These are phyloP conservation scores for Magallana nippona DNA, from an alignment of 2,888 invertebrate species.

Conservation along the genomic window DNA sequence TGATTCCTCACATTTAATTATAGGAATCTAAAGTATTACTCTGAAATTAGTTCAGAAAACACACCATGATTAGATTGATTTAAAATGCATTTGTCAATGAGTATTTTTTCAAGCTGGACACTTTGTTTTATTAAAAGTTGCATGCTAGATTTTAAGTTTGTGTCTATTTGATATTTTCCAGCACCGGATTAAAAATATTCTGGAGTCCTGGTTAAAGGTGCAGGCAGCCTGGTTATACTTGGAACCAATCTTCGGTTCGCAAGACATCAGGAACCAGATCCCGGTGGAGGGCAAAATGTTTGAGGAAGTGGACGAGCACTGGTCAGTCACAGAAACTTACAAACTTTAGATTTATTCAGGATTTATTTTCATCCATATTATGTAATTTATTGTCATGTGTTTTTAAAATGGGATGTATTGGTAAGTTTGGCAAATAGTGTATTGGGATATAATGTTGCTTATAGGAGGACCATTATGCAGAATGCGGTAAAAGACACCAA, in stretches of 20 bases:
- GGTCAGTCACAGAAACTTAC: constrained; percentile 63
- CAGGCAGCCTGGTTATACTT: constrained; percentile 80
- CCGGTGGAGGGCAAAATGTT: constrained; percentile 79
- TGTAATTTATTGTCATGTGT: not conserved
- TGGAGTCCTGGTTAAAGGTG: constrained; percentile 79
- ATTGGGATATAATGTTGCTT: constrained; percentile 21
- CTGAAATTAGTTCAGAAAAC: too few relatives aligned
- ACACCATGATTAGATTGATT: too few relatives aligned
- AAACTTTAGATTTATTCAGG: not conserved
- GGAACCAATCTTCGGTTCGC: constrained; percentile 79
- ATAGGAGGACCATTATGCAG: constrained; percentile 77
- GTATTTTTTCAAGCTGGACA: too few relatives aligned
- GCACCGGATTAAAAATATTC: constrained; percentile 77
- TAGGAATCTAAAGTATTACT: too few relatives aligned
- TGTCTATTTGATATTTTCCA: constrained; percentile 53
- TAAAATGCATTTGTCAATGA: too few relatives aligned
- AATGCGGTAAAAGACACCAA: constrained; percentile 75
- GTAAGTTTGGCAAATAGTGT: too few relatives aligned
- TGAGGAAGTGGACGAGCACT: constrained; percentile 78
- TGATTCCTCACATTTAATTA: too few relatives aligned
- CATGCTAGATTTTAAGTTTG: not conserved
- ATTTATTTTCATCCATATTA: not conserved
- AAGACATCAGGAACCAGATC: constrained; percentile 79
- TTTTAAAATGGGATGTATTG: not conserved
- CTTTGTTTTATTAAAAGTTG: not conserved